Base-by-base conservation (phyloP, 2,888 invertebrate genomes). In the Lysandra coridon region DNA sequence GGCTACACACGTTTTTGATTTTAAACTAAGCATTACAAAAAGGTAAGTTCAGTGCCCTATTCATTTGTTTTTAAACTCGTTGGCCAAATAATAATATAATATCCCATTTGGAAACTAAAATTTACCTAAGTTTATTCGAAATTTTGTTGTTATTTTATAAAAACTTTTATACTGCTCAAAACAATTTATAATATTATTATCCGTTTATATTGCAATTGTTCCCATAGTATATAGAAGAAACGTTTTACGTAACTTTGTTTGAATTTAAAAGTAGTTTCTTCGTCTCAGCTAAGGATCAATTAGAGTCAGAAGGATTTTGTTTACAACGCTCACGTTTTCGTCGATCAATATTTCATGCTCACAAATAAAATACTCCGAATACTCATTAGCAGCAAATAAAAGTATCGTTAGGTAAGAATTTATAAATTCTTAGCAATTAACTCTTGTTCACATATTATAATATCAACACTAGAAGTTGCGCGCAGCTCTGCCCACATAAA, bases 221-320 rank as follows among this genome's bases (percentile, higher is more conserved):
- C 2, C 7, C 6, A 23, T 17, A 17, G 17, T 17, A 17, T 62
- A 23, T n/a, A 30, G 23, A 10, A 23, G 2, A 4, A 64, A 7
- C n/a, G 23, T 23, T 10, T 64, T 30, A 2, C 3, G 23, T 64
- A 30, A 64, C n/a, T 69, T 33, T 57, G 14, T 53, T 53, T 53
- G 14, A 17, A 57, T 57, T 1, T 57, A 4, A 57, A 57, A 57
- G 17, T 17, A 57, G 14, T 33, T 33, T 17, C 33, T 69, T 33
- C 69, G 64, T 10, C 64, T 33, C 69, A 37, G 33, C 69, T 33
- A 69, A 33, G 33, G 69, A 69, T 33, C 69, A 37, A 69, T 69
- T 69, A 69, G 33, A 69, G 69, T 69, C 33, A 69, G 17, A 69
- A 69, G 69, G 14, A 33, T 14, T 69, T 64, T 33, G 33, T 69